Base-by-base conservation (phyloP, 2,888 invertebrate species). In the Coenonympha glycerion region DNA sequence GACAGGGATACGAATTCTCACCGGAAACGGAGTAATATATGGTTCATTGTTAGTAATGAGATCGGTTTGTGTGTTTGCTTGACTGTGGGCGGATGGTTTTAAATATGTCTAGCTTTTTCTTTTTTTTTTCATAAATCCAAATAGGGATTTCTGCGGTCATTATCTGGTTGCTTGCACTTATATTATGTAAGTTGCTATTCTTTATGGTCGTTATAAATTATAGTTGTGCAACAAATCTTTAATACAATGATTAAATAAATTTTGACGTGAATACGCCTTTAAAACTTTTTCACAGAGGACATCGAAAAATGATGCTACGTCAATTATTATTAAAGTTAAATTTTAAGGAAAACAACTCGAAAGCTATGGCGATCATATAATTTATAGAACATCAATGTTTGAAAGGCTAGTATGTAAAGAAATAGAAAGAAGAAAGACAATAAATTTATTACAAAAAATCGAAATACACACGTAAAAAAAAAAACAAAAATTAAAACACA, bases 41-140 rank as follows among this genome's bases (percentile, higher is more conserved):
- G 84, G 80, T 63, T 79, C 80, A 86, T 86, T 86, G 86, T 86
- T 85, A 76, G 81, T 86, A 86, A 86, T 79, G 85, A 86, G 86
- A 78, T 79, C 79, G 73, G 80, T 75, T 79, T 79, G 79, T 79
- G 61, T 68, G 73, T 72, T 68, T 69, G 71, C 66, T 56, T 65
- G 78, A 69, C 71, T 60, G 79, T 78, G 74, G 79, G 79, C 69
- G 77, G 60, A 46, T 53, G 58, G 57, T 51, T 53, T 56, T 58
- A 58, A 58, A 58, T 58, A 58, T 52, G 51, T 51, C 51, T 53
- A 51, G 50, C 48, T 24, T 55, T 60, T 58, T 50, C 28, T 55
- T 60, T 58, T 58, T 59, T 52, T 53, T n/a, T n/a, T n/a, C n/a
- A n/a, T 28, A 47, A 15, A 47, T 52, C 47, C 49, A 49, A 52